Evolutionary conservation across 2,797 vertebrate genomes (phyloP).

Genomic region (Phalloptychus januarius): DNA sequence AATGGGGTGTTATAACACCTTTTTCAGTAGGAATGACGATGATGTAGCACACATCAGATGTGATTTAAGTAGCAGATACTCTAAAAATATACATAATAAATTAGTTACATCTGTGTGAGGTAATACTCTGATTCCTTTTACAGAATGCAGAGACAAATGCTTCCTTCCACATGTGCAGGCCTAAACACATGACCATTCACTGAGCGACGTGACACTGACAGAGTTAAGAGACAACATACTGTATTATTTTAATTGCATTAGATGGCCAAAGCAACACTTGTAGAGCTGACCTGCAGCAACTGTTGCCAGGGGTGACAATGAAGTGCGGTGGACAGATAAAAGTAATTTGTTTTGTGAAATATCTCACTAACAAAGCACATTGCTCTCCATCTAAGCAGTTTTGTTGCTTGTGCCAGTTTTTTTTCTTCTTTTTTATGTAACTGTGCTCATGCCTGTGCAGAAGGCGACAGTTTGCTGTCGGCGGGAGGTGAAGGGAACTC

Average conservation of each 20-base stretch:
- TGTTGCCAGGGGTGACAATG: background rate
- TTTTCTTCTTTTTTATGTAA: background rate
- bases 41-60: background rate
- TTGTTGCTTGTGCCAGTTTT: background rate
- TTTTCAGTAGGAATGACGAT: background rate
- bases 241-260: background rate
- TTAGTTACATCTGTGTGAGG: background rate
- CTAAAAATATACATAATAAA: background rate
- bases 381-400: background rate
- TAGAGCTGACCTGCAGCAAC: background rate
- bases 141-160: background rate
- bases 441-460: background rate
- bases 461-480: conserved; percentile 26
- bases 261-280: background rate
- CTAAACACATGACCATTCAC: background rate
- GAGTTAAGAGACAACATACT: background rate
- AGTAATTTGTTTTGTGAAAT: background rate
- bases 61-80: background rate
- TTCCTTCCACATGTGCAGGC: background rate
- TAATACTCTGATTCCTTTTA: background rate
- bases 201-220: background rate
- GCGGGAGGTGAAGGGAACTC: conserved; percentile 43
- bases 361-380: background rate
- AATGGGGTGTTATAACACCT: background rate
- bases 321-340: no score